These are phyloP conservation scores for Tachuris rubrigastra DNA, from an alignment of 2,113 vertebrate genomes.

Conservation along the genomic window DNA sequence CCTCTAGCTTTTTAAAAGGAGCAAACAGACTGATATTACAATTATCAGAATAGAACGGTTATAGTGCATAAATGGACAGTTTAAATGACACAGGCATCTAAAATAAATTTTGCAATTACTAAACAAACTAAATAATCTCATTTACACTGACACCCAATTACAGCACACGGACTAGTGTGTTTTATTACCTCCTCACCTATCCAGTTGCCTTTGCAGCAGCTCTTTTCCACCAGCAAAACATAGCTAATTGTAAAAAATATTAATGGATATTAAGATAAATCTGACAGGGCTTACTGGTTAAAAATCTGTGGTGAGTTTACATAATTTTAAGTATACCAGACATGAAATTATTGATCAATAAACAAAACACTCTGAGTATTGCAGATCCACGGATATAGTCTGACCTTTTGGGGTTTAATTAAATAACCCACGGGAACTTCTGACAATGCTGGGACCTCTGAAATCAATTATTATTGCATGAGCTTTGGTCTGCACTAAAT, in stretches of 20 bases:
- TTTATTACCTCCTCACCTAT: constrained; percentile 58
- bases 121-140: constrained; percentile 73
- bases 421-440: background rate
- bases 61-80: constrained; percentile 60
- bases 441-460: background rate
- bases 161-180: constrained; percentile 53
- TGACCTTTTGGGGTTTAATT: constrained; percentile 22
- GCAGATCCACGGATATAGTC: background rate
- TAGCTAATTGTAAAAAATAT: background rate
- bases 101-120: constrained; percentile 68
- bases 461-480: background rate
- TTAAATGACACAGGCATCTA: constrained; percentile 67
- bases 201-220: constrained; percentile 36
- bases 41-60: constrained; percentile 34
- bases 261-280: background rate
- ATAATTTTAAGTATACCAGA: background rate
- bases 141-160: constrained; percentile 68
- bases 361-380: background rate
- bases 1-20: constrained; percentile 66
- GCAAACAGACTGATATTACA: constrained; percentile 38
- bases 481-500: background rate
- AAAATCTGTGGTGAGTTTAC: background rate
- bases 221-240: background rate
- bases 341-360: background rate
- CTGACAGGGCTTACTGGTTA: background rate